These are phyloP conservation scores for Forbesichthys papilliferus DNA, from an alignment of 2,113 vertebrate species.

Conservation along the genomic window DNA sequence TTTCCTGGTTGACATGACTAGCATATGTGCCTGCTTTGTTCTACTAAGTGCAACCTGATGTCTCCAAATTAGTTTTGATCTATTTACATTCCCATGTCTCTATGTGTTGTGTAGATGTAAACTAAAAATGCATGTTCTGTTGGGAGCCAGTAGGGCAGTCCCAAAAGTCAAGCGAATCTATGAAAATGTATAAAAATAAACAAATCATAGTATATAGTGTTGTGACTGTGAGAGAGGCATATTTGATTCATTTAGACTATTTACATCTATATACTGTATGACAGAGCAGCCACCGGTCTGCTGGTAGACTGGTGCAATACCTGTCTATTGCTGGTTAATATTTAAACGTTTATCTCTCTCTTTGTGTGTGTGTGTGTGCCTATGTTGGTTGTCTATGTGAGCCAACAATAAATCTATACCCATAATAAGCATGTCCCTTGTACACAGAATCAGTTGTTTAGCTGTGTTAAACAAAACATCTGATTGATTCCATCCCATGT, in stretches of 20 bases:
- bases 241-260: slow-evolving; percentile 61
- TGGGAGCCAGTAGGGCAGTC: slow-evolving; percentile 40
- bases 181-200: slow-evolving; percentile 72
- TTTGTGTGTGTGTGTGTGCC: slow-evolving; percentile 14
- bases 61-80: slow-evolving; percentile 13
- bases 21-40: slow-evolving; percentile 22
- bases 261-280: slow-evolving; percentile 56
- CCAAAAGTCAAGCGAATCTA: slow-evolving; percentile 52
- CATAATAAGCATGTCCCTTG: slow-evolving; percentile 26
- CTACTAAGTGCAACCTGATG: slow-evolving; percentile 7
- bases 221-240: slow-evolving; percentile 55
- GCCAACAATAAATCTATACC: slow-evolving; percentile 44
- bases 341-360: slow-evolving; percentile 59
- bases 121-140: slow-evolving; percentile 28
- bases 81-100: slow-evolving; percentile 35
- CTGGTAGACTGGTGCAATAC: slow-evolving; percentile 42
- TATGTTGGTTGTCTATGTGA: slow-evolving; percentile 32
- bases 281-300: slow-evolving; percentile 58
- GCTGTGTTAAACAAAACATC: slow-evolving; percentile 17
- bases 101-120: slow-evolving; percentile 19
- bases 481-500: slow-evolving; percentile 7
- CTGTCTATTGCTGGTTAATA: slow-evolving; percentile 75
- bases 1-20: slow-evolving; percentile 72
- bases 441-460: slow-evolving; percentile 10
- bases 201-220: slow-evolving; percentile 59